phyloP scores from a whole-genome alignment of 2,888 invertebrate genomes.

The Glomeris marginata region DNA sequence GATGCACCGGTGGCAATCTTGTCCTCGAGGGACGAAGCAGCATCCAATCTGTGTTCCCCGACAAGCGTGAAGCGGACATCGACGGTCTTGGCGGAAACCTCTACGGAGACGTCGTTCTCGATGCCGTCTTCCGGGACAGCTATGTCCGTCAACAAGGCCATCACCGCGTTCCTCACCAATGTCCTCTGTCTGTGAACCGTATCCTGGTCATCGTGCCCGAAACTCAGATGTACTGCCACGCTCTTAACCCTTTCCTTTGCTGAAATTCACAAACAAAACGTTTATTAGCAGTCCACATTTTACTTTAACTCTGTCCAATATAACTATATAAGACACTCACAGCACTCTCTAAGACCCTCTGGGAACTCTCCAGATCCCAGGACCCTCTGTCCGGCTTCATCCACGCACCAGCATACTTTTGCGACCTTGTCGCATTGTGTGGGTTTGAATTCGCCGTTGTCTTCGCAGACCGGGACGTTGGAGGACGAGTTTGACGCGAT shows the following conservation, averaged over 20 bases:
- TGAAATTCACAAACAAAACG: conserved; percentile 5
- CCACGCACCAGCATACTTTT: conserved; percentile 65
- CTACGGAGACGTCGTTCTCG: conserved; percentile 37
- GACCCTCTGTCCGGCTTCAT: conserved; percentile 52
- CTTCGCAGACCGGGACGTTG: conserved; percentile 16
- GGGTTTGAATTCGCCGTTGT: conserved; percentile 46
- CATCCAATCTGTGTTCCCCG: conserved; percentile 58
- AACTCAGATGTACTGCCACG: conserved; percentile 12
- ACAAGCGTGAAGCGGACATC: conserved; percentile 47
- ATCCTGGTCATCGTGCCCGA: conserved; percentile 6
- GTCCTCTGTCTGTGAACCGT: conserved; percentile 3
- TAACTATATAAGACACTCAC: conserved; percentile 10
- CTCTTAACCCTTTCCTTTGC: conserved; percentile 12
- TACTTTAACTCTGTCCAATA: no score
- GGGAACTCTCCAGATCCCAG: conserved; percentile 6
- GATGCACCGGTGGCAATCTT: conserved; percentile 25
- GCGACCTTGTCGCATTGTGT: conserved; percentile 49
- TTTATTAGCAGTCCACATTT: no score
- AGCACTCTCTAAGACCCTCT: conserved; percentile 6
- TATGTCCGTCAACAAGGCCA: conserved; percentile 26
- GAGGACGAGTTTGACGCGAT: neutral
- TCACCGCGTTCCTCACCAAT: conserved; percentile 17
- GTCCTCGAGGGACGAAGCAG: conserved; percentile 62
- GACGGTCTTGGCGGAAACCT: conserved; percentile 38
- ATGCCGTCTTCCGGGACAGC: conserved; percentile 35